Conservation (phyloP, 1,140 invertebrate species). For the Hyphantria cunea region DNA sequence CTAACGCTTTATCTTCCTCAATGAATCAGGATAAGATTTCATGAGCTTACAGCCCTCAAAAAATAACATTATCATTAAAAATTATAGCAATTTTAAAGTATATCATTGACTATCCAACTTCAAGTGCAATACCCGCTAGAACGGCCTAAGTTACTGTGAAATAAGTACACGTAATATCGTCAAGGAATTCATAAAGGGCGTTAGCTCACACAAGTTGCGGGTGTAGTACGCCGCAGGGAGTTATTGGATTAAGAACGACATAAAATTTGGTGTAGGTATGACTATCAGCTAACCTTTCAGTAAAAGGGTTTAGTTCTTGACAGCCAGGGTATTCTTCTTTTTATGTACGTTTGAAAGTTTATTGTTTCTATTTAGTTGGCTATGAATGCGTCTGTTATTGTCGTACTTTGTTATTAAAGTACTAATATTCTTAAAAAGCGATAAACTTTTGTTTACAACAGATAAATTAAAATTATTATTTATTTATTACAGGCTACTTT, state of each 20-base stretch:
- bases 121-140: background rate
- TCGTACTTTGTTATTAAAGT: too few relatives aligned
- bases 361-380: background rate
- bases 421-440: too few relatives aligned
- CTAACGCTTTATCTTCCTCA: too few relatives aligned
- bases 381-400: too few relatives aligned
- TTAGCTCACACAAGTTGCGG: slow-evolving; percentile 7
- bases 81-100: background rate
- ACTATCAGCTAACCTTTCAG: background rate
- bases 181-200: slow-evolving; percentile 3
- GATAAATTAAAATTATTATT: too few relatives aligned
- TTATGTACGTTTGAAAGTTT: background rate
- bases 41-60: too few relatives aligned
- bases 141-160: background rate
- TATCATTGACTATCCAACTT: background rate
- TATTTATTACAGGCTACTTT: too few relatives aligned
- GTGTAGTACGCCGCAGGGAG: slow-evolving; percentile 5
- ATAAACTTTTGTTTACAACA: too few relatives aligned
- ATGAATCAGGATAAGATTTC: too few relatives aligned
- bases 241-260: slow-evolving; percentile 9
- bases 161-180: background rate
- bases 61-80: background rate
- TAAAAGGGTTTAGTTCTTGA: background rate
- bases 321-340: background rate
- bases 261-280: slow-evolving; percentile 6